Evolutionary conservation across 2,888 invertebrate species (phyloP), one percentile per base, ranked within the genome.

Genomic region (Lasius platythorax): DNA sequence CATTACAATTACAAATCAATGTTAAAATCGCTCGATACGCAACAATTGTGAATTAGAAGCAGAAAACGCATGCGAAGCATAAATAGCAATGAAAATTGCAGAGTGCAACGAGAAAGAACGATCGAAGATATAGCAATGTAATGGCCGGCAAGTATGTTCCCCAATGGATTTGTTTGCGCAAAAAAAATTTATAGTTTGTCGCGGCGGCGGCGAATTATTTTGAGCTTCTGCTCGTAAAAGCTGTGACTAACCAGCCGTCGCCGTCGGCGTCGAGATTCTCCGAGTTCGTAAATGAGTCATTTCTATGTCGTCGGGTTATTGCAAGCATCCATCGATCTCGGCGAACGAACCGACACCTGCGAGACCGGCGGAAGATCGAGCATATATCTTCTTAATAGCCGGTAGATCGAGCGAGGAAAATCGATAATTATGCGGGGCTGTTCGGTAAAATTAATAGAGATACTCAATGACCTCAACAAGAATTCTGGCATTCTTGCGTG

Each of bases 201-300:
- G 72, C 46, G 50, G 40, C n/a, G 68, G 3, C 40, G 56, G 53
- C 28, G n/a, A 84, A 87, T 85, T 84, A 84, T 85, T 74, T 70
- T 81, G 40, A 64, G 83, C 85, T 64, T 56, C 56, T 76, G 40
- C 56, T 63, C 78, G 83, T 70, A 66, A 79, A 79, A 83, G 53
- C 30, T 5, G 23, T 1, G 40, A 56, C 43, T 9, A 75, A 53
- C 73, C 61, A 56, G 43, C 15, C 40, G 15, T 11, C 37, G 23
- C n/a, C 56, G 58, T 23, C 46, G 53, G 2, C 30, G 15, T 30
- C 28, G 56, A 46, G 61, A 85, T 84, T 76, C 75, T 70, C 50
- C 58, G 15, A 37, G 73, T 46, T 68, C 40, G 46, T 66, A 61
- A 82, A 75, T 23, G 64, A 73, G 43, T 68, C 66, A 46, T 81